phyloP scores from a whole-genome alignment of 92 coral and sea anemone species.

The Palythoa caribaeorum region DNA sequence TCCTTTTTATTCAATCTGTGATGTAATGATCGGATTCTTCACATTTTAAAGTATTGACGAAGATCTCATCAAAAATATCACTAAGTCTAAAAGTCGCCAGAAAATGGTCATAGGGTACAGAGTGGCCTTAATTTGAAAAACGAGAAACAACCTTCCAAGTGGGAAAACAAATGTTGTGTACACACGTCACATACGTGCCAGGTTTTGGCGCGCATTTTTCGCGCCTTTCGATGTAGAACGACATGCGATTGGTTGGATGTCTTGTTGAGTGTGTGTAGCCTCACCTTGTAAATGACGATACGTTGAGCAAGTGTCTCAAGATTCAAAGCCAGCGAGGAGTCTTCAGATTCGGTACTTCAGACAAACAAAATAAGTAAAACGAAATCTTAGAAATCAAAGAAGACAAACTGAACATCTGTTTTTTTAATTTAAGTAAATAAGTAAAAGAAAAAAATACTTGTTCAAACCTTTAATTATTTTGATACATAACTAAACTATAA shows the following conservation, averaged over 20 bases:
- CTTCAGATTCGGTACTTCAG: constrained; percentile 86
- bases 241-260: background rate
- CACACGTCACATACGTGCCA: background rate
- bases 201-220: constrained; percentile 2
- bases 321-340: constrained; percentile 89
- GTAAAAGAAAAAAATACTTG: background rate
- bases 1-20: no score
- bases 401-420: background rate
- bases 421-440: background rate
- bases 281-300: constrained; percentile 92
- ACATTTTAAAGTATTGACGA: no score
- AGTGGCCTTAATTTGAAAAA: background rate
- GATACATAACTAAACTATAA: no score
- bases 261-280: background rate
- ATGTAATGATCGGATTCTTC: no score
- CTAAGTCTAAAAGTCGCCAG: no score
- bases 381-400: background rate
- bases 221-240: background rate
- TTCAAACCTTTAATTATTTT: background rate
- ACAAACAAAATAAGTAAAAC: background rate
- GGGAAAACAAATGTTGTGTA: background rate
- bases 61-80: no score
- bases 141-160: background rate
- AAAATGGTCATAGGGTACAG: no score
- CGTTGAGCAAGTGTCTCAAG: constrained; percentile 90